Base-by-base conservation (phyloP, 2,113 vertebrate species). In the Alces alces region DNA sequence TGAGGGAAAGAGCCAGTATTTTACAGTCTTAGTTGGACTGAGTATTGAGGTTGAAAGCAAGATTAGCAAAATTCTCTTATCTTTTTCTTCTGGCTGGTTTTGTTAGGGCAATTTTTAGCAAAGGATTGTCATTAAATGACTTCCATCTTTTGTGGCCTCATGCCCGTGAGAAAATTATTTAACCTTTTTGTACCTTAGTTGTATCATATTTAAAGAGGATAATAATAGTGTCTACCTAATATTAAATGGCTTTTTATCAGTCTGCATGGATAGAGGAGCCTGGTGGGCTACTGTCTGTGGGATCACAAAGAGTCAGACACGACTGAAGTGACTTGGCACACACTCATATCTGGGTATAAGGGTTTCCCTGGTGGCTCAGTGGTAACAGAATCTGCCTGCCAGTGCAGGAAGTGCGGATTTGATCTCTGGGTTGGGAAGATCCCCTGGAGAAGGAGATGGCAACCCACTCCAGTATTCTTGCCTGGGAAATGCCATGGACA, bases 141-240 rank as follows among this genome's bases (percentile, higher is more conserved):
- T 70, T 93, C n/a, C 27, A 17, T 58, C 19, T 61, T 95, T 27
- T 27, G n/a, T 58, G 91, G 82, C 23, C 85, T 90, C 85, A 19
- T 80, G 80, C 86, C n/a, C 85, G 96, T 86, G 66, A 84, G 54
- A 90, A 96, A 96, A 83, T 39, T 70, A 57, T 64, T 96, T 95
- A 95, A 95, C 85, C 66, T 95, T 39, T 91, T 79, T 85, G 21
- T 14, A 30, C 39, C 39, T 96, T 43, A 57, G 54, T 76, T 87
- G 64, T 79, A 50, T 64, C 47, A 50, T 86, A 92, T 83, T 96
- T 96, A 88, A 86, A 50, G 33, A 97, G 33, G 76, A 12, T 89
- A 92, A 90, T 92, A 58, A 70, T 73, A 73, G 25, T 36, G 36
- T 54, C 12, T 36, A 25, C 33, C 64, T 97, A 73, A 92, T 54